Conservation (phyloP, 2,797 vertebrate species). For the Menidia menidia region DNA sequence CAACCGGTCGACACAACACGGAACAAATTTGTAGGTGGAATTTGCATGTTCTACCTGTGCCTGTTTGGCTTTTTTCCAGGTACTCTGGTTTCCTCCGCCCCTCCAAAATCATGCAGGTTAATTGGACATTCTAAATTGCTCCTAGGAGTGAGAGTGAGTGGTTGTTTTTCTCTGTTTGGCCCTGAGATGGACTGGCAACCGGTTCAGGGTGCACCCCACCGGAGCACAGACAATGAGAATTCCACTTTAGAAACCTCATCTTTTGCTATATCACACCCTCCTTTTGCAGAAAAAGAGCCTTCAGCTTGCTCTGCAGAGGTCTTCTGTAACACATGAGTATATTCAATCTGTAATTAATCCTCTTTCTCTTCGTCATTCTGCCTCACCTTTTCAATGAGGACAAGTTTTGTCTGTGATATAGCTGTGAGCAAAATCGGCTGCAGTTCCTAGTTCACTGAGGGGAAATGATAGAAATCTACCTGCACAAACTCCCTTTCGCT, state of each 20-base stretch:
- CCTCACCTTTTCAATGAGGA: conserved; percentile 68
- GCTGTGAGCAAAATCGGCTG: conserved; percentile 73
- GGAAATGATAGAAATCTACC: conserved; percentile 88
- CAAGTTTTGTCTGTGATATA: conserved; percentile 72
- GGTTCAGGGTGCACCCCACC: no score
- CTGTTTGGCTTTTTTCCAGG: no score
- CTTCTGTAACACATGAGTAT: conserved; percentile 79
- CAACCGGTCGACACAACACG: no score
- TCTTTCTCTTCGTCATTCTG: conserved; percentile 75
- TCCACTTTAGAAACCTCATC: conserved; percentile 50
- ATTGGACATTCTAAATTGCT: no score
- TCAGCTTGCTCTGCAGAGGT: conserved; percentile 77
- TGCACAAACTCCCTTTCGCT: conserved; percentile 50
- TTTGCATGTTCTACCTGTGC: no score
- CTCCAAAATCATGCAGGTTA: no score
- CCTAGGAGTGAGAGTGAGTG: no score
- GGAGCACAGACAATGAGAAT: conserved; percentile 49
- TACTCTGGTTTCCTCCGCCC: no score
- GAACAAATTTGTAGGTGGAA: no score
- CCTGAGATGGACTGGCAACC: no score
- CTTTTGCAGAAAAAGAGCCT: conserved; percentile 65
- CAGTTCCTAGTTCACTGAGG: conserved; percentile 86
- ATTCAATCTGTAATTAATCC: conserved; percentile 81
- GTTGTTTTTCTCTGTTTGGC: no score
- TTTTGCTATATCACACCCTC: conserved; percentile 55